phyloP scores from a whole-genome alignment of 1,140 invertebrate species.

The Zophobas atratus region DNA sequence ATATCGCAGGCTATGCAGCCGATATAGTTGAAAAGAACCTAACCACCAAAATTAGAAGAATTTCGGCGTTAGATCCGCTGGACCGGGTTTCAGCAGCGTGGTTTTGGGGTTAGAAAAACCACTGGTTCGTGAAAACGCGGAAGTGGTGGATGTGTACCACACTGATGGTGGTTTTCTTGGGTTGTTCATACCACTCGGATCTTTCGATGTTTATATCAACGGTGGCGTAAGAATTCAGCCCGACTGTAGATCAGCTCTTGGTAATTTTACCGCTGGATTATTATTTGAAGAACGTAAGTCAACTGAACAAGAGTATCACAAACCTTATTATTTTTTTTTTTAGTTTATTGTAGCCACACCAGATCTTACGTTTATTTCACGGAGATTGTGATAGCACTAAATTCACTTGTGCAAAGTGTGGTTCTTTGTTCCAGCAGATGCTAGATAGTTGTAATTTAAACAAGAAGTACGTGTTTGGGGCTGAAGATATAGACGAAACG shows the following conservation, averaged over 20 bases:
- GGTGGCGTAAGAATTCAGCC: conserved; percentile 74
- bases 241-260: conserved; percentile 67
- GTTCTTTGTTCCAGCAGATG: conserved; percentile 66
- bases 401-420: conserved; percentile 67
- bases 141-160: conserved; percentile 92
- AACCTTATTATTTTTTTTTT: conserved; percentile 30
- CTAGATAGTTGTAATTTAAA: conserved; percentile 61
- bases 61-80: conserved; percentile 82
- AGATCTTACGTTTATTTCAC: conserved; percentile 55
- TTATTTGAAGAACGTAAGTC: conserved; percentile 54
- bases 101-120: conserved; percentile 70
- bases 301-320: neutral
- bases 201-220: conserved; percentile 86
- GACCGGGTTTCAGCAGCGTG: conserved; percentile 73
- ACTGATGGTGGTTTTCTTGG: conserved; percentile 81
- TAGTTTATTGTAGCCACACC: conserved; percentile 58
- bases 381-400: conserved; percentile 65
- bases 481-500: conserved; percentile 62
- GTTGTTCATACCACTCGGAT: conserved; percentile 73
- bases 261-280: conserved; percentile 30
- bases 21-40: conserved; percentile 62
- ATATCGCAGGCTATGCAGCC: conserved; percentile 73
- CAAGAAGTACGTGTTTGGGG: conserved; percentile 65
- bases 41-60: conserved; percentile 71
- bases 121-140: conserved; percentile 79